Conservation (phyloP, 2,113 vertebrate genomes). For the Zapornia atra region DNA sequence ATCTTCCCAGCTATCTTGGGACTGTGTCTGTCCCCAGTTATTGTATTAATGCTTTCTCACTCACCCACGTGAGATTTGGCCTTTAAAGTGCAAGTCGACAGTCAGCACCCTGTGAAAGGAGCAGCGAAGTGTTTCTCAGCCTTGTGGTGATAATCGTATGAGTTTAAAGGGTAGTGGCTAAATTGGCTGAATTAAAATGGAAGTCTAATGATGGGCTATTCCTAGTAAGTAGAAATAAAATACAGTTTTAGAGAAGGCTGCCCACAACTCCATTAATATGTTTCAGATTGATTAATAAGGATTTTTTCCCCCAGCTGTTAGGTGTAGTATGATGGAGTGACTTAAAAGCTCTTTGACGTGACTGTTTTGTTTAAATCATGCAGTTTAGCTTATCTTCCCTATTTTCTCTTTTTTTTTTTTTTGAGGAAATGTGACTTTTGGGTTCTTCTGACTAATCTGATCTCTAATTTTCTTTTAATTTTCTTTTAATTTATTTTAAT, state of each 20-base stretch:
- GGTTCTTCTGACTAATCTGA: neutral
- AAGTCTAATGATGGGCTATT: neutral
- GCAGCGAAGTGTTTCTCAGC: neutral
- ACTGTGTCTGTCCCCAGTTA: accelerated
- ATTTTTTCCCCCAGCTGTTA: neutral
- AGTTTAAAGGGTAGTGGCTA: neutral
- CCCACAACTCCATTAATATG: neutral
- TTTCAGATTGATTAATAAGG: neutral
- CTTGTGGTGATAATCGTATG: neutral
- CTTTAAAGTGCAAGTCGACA: accelerated
- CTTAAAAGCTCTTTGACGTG: neutral
- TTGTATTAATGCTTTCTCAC: neutral
- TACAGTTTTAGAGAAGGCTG: neutral
- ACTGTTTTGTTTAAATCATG: neutral
- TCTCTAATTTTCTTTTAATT: neutral
- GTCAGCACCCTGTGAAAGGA: neutral
- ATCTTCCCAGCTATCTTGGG: accelerated
- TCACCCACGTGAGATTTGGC: neutral
- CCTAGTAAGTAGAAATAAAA: neutral
- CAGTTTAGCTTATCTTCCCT: neutral
- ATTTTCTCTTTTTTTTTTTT: neutral
- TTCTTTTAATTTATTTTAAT: neutral
- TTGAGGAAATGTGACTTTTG: neutral
- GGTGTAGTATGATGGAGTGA: neutral
- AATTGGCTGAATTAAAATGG: neutral